Evolutionary conservation across 2,797 vertebrate genomes (phyloP), one percentile per base, ranked within the genome.

Genomic region (Acrocephalus scirpaceus): DNA sequence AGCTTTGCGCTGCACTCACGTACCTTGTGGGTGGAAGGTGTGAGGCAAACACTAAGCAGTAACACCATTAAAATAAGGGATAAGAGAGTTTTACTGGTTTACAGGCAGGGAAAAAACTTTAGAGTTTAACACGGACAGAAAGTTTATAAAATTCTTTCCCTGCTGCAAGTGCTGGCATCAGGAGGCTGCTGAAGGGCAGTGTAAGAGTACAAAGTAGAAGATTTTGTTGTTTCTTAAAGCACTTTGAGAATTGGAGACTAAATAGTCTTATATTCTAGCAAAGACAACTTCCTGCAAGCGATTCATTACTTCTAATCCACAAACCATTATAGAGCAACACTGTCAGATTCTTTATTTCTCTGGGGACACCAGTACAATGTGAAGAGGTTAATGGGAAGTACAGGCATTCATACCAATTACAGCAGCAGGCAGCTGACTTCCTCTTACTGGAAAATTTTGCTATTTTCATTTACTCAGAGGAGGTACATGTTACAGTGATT

Each of bases 311-410:
- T 84, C 62, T 76, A 91, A 94, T 86, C 82, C 78, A 91, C 45
- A 81, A 5, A 18, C 69, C 48, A 86, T 89, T 93, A 74, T 2
- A 81, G 48, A 90, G 10, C 10, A 65, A 57, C 2, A 2, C 93
- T 60, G 62, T 53, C 92, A 92, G 65, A 92, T 51, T 57, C 11
- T 56, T 89, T 74, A 89, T 94, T 90, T 93, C 91, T 94, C 92
- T 34, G 17, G 42, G 86, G 88, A 88, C 34, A 48, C 8, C 53
- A 57, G 58, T 32, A 62, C 45, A 57, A 90, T 14, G 62, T 66
- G 45, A 74, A 54, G 76, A 88, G 88, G 45, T 90, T 85, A 86
- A 76, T 18, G 76, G 95, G 20, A 61, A 47, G 54, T 34, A 79
- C 48, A 51, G 88, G 50, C 65, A 30, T 84, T 81, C 47, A n/a